Evolutionary conservation across 2,888 invertebrate genomes (phyloP).

Genomic region (Clunio marinus): DNA sequence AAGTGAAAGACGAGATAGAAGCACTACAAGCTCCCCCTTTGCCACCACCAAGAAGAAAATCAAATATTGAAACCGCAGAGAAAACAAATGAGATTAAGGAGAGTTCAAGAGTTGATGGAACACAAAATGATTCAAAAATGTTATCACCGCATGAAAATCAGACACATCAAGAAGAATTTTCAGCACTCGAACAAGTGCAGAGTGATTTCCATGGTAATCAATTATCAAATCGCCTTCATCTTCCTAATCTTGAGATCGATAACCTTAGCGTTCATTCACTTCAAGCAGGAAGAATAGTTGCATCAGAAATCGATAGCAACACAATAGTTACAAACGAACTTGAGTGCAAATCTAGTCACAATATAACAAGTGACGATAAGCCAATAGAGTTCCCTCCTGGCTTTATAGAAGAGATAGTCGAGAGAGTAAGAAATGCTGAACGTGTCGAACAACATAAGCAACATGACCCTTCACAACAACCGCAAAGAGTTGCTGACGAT

Average conservation of each 20-base stretch:
- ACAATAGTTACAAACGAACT: constrained; percentile 69
- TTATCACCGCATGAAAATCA: constrained; percentile 44
- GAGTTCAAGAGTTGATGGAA: not conserved
- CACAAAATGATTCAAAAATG: constrained; percentile 38
- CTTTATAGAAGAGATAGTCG: constrained; percentile 64
- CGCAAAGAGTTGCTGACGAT: constrained; percentile 40
- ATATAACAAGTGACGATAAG: constrained; percentile 58
- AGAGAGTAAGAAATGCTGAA: constrained; percentile 49
- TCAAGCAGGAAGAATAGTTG: constrained; percentile 72
- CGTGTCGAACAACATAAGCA: constrained; percentile 50
- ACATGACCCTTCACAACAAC: constrained; percentile 40
- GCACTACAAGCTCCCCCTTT: too few relatives aligned
- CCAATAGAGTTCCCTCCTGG: constrained; percentile 66
- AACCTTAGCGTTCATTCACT: constrained; percentile 71
- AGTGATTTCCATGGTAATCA: not conserved
- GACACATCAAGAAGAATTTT: constrained; percentile 38
- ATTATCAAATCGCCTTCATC: constrained; percentile 55
- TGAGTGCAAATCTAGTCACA: constrained; percentile 62
- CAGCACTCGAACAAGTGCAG: constrained; percentile 45
- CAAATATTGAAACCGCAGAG: constrained; percentile 40
- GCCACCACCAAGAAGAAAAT: constrained; percentile 43
- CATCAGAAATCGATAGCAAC: constrained; percentile 75
- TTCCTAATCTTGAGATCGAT: constrained; percentile 73
- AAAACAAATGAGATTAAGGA: not conserved
- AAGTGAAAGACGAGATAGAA: not conserved